Evolutionary conservation across 1,140 invertebrate species (phyloP).

Genomic region (Eumeta japonica): DNA sequence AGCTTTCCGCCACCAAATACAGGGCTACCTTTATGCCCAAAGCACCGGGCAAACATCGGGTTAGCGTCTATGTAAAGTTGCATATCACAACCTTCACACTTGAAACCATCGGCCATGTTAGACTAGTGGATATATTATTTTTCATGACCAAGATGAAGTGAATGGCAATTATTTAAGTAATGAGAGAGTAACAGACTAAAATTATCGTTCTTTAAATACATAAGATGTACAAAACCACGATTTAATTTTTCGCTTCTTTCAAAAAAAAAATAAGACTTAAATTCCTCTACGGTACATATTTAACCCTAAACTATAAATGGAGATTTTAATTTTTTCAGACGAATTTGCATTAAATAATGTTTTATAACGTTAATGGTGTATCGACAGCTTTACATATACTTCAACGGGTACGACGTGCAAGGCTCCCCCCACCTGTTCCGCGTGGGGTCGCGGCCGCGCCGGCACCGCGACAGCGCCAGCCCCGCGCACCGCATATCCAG

Average conservation of each 20-base stretch:
- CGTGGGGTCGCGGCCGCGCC: slow-evolving; percentile 67
- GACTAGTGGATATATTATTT: too few relatives aligned
- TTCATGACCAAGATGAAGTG: too few relatives aligned
- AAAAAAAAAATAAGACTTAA: too few relatives aligned
- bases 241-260: background rate
- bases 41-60: slow-evolving; percentile 86
- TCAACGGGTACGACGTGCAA: slow-evolving; percentile 94
- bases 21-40: slow-evolving; percentile 86
- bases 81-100: too few relatives aligned
- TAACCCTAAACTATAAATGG: too few relatives aligned
- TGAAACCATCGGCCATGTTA: too few relatives aligned
- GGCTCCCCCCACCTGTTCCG: slow-evolving; percentile 81
- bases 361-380: slow-evolving; percentile 1
- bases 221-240: background rate
- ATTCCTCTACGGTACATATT: too few relatives aligned
- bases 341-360: slow-evolving; percentile 2
- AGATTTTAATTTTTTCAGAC: slow-evolving; percentile 5
- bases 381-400: slow-evolving; percentile 83
- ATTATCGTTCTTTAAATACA: background rate
- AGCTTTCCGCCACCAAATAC: slow-evolving; percentile 79
- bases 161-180: slow-evolving; percentile 3
- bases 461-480: slow-evolving; percentile 38
- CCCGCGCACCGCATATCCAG: slow-evolving; percentile 47
- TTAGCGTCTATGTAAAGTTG: too few relatives aligned
- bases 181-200: background rate